These are phyloP conservation scores for Lophotriccus pileatus DNA, from an alignment of 2,797 vertebrate genomes.

Conservation along the genomic window DNA sequence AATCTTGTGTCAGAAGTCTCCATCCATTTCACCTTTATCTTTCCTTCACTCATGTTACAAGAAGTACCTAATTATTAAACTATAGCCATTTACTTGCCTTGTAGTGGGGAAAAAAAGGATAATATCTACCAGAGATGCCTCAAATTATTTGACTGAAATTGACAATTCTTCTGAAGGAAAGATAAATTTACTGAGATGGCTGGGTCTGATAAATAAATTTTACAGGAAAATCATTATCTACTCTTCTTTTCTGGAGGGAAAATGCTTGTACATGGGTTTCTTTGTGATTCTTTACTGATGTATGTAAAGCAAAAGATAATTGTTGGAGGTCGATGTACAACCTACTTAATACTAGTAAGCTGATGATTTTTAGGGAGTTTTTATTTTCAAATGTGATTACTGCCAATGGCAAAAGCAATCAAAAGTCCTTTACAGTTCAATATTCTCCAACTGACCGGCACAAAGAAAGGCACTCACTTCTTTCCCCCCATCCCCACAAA, in stretches of 20 bases:
- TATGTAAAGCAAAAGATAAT: background rate
- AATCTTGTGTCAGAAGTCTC: background rate
- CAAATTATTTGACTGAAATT: background rate
- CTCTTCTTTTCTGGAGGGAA: background rate
- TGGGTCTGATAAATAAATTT: background rate
- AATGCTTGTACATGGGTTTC: background rate
- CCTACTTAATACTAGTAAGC: background rate
- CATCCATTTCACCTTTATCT: background rate
- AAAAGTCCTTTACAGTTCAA: background rate
- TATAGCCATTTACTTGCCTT: background rate
- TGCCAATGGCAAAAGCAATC: background rate
- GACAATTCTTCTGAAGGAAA: background rate
- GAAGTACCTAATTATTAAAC: background rate
- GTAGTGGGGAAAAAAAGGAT: background rate
- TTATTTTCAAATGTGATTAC: background rate
- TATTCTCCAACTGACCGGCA: background rate
- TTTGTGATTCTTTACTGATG: background rate
- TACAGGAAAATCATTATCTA: background rate
- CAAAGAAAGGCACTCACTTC: background rate
- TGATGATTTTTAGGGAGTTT: background rate
- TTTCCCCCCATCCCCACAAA: background rate
- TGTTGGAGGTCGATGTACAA: background rate
- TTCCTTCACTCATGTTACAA: background rate
- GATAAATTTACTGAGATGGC: background rate
- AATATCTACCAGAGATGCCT: background rate